Conservation (phyloP, 2,797 vertebrate species). For the Alosa sapidissima region DNA sequence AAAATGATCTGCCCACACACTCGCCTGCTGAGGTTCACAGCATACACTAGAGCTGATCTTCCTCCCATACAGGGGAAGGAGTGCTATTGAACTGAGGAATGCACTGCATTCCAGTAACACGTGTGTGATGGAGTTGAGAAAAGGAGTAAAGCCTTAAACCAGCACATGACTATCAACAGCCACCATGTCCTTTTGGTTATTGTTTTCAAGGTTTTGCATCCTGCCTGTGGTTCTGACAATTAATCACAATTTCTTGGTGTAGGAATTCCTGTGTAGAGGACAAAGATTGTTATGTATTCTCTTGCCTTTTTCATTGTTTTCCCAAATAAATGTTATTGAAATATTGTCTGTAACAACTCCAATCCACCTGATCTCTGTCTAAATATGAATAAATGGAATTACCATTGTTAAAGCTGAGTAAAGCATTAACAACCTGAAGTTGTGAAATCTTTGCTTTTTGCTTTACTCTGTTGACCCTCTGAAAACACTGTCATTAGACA, state of each 20-base stretch:
- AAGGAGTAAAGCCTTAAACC: background rate
- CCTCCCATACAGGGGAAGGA: background rate
- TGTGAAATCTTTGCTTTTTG: too few relatives aligned
- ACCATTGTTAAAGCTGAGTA: background rate
- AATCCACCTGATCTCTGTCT: background rate
- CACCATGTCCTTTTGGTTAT: background rate
- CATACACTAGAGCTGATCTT: background rate
- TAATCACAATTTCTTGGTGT: background rate
- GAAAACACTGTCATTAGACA: too few relatives aligned
- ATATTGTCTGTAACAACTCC: background rate
- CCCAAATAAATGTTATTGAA: constrained; percentile 10
- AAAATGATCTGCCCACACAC: background rate
- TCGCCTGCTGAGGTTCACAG: background rate
- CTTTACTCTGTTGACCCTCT: too few relatives aligned
- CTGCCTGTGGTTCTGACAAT: background rate
- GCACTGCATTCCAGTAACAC: background rate
- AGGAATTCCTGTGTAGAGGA: background rate
- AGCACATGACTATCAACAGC: background rate
- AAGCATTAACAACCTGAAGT: too few relatives aligned
- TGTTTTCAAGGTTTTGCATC: background rate
- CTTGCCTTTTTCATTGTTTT: background rate
- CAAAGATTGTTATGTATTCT: background rate
- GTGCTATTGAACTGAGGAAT: background rate
- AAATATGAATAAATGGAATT: background rate
- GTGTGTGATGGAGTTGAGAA: background rate